phyloP scores from a whole-genome alignment of 2,888 invertebrate genomes.

The Cephus spinipes region DNA sequence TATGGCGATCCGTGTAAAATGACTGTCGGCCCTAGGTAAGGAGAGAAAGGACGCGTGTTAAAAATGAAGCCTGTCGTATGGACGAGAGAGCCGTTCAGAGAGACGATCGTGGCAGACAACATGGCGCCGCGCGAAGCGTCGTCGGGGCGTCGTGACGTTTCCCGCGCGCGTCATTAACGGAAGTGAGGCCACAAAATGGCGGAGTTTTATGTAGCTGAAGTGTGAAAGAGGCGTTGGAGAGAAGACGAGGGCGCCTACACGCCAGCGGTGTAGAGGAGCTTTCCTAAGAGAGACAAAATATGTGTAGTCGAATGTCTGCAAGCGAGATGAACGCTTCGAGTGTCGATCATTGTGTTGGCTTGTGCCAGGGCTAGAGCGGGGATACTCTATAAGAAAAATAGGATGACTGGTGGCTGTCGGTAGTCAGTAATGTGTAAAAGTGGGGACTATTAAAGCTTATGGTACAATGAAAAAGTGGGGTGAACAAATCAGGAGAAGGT shows the following conservation, averaged over 20 bases:
- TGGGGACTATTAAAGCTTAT: not conserved
- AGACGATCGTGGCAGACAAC: conserved; percentile 61
- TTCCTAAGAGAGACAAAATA: conserved; percentile 26
- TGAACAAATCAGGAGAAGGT: not conserved
- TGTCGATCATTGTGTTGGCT: conserved; percentile 9
- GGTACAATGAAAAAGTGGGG: conserved; percentile 2
- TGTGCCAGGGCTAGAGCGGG: not conserved
- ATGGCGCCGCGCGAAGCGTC: conserved; percentile 61
- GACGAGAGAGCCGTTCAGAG: not conserved
- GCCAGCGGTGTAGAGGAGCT: conserved; percentile 18
- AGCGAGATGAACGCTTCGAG: conserved; percentile 27
- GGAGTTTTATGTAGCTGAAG: conserved; percentile 53
- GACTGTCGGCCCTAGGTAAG: not conserved
- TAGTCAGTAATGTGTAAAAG: not conserved
- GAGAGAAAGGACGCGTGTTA: not conserved
- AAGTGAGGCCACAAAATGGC: conserved; percentile 65
- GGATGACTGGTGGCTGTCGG: conserved; percentile 52
- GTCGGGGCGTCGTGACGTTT: conserved; percentile 59
- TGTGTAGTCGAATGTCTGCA: not conserved
- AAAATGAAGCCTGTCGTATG: not conserved
- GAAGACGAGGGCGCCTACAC: conserved; percentile 46
- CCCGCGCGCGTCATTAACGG: conserved; percentile 63
- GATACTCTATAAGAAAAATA: conserved; percentile 41
- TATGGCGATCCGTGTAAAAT: not conserved
- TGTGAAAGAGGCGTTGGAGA: conserved; percentile 52